Evolutionary conservation across 2,888 invertebrate species (phyloP), one percentile per base, ranked within the genome.

Genomic region (Ichneumon xanthorius): DNA sequence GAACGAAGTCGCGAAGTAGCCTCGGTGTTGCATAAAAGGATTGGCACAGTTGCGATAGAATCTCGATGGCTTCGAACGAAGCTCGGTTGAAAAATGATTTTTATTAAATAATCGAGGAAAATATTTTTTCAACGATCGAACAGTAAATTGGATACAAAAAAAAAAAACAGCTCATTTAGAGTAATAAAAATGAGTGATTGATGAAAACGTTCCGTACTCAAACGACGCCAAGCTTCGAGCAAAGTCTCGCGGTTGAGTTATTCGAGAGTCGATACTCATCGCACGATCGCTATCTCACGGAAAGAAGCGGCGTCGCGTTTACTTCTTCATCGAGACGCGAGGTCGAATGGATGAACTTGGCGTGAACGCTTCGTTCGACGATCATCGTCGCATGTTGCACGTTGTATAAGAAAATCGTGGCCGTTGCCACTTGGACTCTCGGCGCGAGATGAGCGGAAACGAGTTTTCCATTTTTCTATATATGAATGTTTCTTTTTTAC

Each of bases 271-370:
- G 53, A 53, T 33, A 53, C 48, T 48, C 48, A 71, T 71, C 53
- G 26, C 53, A 16, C 26, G 53, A 33, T 37, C 30, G 58, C 40
- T 11, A 48, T 48, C 68, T 68, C 68, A 19, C 45, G 16, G n/a
- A 30, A 30, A 30, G 71, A 71, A 71, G 53, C 37, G 14, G 14
- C 3, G 40, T n/a, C 63, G 30, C 63, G 63, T 63, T 63, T 30
- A 33, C 63, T 33, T 16, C 30, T 63, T 37, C 48, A 30, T 58
- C 55, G 55, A 55, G 58, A 14, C 63, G 16, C 70, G 83, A 84
- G 70, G 83, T 78, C 83, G 55, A 50, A 33, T 5, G 53, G 79
- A 70, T 84, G 83, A 84, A 84, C 83, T 84, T 84, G 79, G 55
- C 58, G 61, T 53, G 53, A n/a, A 50, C 63, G 53, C 68, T 70